These are phyloP conservation scores for Sebastes hopkinsi DNA, from an alignment of 2,797 vertebrate species.

Conservation along the genomic window DNA sequence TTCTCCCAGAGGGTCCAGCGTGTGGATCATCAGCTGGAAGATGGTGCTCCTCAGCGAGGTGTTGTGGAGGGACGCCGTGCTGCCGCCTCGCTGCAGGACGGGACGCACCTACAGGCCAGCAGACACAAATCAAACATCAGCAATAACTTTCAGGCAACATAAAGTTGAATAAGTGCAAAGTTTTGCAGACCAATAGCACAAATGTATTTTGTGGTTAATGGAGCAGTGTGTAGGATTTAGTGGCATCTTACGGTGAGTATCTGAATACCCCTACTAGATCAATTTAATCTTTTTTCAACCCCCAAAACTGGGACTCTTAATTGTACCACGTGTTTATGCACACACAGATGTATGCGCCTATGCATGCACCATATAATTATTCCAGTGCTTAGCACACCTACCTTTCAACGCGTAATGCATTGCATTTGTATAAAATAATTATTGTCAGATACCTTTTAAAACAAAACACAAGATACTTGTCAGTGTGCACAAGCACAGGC, in stretches of 20 bases:
- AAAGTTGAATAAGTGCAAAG: neutral
- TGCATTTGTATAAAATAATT: no score
- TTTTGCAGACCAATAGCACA: neutral
- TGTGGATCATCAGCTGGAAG: constrained; percentile 93
- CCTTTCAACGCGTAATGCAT: no score
- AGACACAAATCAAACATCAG: neutral
- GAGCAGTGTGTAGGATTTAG: neutral
- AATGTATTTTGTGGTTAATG: neutral
- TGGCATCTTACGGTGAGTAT: neutral
- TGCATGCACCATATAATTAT: no score
- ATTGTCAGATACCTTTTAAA: no score
- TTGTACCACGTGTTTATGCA: no score
- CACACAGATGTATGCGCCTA: no score
- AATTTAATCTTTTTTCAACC: no score
- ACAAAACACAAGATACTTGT: no score
- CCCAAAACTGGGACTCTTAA: no score
- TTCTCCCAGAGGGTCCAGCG: constrained; percentile 90
- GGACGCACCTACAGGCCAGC: constrained; percentile 76
- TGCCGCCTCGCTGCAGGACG: constrained; percentile 86
- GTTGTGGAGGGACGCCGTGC: constrained; percentile 92
- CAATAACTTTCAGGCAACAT: neutral
- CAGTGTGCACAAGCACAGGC: no score
- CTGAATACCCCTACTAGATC: neutral
- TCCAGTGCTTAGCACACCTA: no score
- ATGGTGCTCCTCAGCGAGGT: constrained; percentile 89